These are phyloP conservation scores for Diadegma fenestrale DNA, from an alignment of 2,888 invertebrate species.

Conservation along the genomic window DNA sequence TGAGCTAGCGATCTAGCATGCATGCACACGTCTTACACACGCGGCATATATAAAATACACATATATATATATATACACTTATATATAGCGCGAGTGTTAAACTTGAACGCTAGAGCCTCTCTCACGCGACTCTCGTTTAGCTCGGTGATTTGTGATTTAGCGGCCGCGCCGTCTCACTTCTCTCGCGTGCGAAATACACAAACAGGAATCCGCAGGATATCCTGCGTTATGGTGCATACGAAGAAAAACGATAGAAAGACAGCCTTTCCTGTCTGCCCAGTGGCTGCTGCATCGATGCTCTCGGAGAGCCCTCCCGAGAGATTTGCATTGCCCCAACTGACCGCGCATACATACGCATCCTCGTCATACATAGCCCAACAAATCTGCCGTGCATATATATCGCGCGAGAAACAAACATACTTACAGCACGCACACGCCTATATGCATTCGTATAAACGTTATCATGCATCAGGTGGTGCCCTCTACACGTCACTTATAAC, in stretches of 20 bases:
- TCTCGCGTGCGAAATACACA: constrained; percentile 64
- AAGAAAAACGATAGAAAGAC: constrained; percentile 41
- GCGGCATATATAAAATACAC: no score
- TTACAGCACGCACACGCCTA: no score
- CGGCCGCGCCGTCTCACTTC: constrained; percentile 55
- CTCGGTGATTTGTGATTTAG: constrained; percentile 66
- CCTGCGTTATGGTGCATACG: constrained; percentile 55
- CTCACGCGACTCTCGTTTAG: constrained; percentile 63
- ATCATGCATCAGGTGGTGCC: constrained; percentile 40
- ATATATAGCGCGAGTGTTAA: background rate
- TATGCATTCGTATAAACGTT: background rate
- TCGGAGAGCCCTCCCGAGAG: constrained; percentile 22
- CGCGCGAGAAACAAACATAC: background rate
- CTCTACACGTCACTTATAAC: constrained; percentile 55
- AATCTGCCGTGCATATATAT: background rate
- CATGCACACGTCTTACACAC: constrained; percentile 24
- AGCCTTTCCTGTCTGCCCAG: constrained; percentile 49
- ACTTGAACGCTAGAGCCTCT: constrained; percentile 23
- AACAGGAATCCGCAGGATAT: constrained; percentile 66
- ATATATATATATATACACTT: background rate
- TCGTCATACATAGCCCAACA: background rate
- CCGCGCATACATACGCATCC: background rate
- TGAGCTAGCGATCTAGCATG: constrained; percentile 6
- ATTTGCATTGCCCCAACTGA: constrained; percentile 54
- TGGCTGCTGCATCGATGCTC: constrained; percentile 39